Conservation (phyloP, 2,888 invertebrate species). For the Camptogramma bilineatum region DNA sequence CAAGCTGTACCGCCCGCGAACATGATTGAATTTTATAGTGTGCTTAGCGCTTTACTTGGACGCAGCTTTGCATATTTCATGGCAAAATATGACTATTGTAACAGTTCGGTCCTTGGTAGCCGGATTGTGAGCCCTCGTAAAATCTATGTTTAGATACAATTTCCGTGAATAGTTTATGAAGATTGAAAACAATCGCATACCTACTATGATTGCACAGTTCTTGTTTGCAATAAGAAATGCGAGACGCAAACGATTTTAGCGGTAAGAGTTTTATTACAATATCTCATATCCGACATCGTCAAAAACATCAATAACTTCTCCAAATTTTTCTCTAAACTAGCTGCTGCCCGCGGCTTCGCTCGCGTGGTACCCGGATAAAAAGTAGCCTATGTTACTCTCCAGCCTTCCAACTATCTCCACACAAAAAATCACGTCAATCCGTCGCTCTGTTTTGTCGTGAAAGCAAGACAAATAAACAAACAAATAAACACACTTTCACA, state of each 20-base stretch:
- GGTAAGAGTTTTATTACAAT: not conserved
- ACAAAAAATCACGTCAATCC: no score
- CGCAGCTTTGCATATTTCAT: conserved; percentile 50
- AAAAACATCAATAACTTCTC: not conserved
- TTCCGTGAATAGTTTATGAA: conserved; percentile 26
- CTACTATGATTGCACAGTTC: conserved; percentile 14
- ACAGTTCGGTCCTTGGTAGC: conserved; percentile 40
- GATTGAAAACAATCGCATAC: conserved; percentile 28
- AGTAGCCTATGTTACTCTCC: no score
- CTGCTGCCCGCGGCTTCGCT: no score
- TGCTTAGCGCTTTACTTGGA: conserved; percentile 59
- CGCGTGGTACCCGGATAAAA: no score
- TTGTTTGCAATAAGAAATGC: not conserved
- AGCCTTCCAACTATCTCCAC: no score
- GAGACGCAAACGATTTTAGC: not conserved
- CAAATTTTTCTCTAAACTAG: not conserved
- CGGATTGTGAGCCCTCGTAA: conserved; percentile 32
- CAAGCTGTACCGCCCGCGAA: conserved; percentile 66
- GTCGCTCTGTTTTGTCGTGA: no score
- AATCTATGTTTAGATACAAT: conserved; percentile 27
- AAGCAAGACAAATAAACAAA: no score
- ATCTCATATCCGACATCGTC: not conserved
- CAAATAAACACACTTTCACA: no score
- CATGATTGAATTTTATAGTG: conserved; percentile 82
- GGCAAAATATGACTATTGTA: conserved; percentile 46